Percentiles rank a stretch among this genome's conserved stretches.
phyloP scores from a whole-genome alignment of 35 echinoderm and acorn worm species.

The Diadema setosum region DNA sequence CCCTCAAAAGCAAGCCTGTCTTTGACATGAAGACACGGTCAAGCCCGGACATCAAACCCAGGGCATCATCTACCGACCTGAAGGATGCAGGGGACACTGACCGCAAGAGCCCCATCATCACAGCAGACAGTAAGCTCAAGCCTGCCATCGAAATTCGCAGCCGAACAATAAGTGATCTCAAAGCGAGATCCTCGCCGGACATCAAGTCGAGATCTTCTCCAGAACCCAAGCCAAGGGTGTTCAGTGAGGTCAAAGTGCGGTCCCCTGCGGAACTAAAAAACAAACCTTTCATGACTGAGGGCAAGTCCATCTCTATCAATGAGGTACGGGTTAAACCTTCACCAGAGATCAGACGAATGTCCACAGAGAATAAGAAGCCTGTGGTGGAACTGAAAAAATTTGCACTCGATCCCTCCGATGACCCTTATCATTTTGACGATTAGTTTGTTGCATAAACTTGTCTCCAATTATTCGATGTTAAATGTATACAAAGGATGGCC shows the following conservation, averaged over 20 bases:
- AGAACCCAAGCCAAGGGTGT: background rate
- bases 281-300: background rate
- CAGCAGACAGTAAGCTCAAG: background rate
- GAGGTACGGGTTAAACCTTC: background rate
- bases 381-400: background rate
- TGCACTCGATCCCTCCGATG: background rate
- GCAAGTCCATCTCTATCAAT: background rate
- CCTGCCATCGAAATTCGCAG: background rate
- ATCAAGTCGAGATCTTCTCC: background rate
- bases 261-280: background rate
- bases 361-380: background rate
- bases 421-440: slow-evolving; percentile 21
- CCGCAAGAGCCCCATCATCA: background rate
- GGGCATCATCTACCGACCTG: background rate
- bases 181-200: background rate
- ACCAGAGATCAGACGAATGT: background rate
- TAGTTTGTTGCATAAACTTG: too few relatives aligned
- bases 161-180: background rate
- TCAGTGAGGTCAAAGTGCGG: background rate
- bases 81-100: background rate
- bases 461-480: too few relatives aligned
- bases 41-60: background rate
- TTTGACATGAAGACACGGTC: slow-evolving; percentile 2
- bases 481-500: too few relatives aligned
- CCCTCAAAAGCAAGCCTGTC: background rate